Conservation (phyloP, 2,797 vertebrate species). For the Taeniopygia guttata region DNA sequence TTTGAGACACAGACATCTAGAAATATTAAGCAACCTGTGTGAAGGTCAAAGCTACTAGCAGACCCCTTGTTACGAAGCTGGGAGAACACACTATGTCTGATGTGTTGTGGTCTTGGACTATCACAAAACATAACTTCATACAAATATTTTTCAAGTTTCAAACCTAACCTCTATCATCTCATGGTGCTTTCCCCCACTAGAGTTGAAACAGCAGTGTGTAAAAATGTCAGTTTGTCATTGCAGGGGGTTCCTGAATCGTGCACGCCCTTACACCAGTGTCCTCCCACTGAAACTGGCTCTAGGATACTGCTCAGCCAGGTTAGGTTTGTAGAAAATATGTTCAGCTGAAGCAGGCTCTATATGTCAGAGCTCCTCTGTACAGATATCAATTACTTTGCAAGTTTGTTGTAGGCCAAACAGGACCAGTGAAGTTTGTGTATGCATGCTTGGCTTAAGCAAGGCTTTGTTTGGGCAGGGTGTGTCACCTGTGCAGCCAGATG, state of each 20-base stretch:
- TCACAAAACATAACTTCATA: not conserved
- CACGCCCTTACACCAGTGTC: not conserved
- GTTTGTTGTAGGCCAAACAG: not conserved
- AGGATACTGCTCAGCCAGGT: not conserved
- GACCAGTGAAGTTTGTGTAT: not conserved
- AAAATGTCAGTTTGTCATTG: not conserved
- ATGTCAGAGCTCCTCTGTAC: not conserved
- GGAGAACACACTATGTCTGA: not conserved
- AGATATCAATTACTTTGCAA: not conserved
- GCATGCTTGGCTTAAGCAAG: not conserved
- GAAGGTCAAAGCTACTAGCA: not conserved
- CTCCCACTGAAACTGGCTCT: not conserved
- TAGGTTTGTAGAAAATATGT: not conserved
- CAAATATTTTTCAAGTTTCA: not conserved
- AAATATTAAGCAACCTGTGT: not conserved
- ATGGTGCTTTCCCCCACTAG: not conserved
- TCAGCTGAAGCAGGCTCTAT: not conserved
- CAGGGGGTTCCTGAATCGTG: not conserved
- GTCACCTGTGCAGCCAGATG: not conserved
- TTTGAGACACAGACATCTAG: not conserved
- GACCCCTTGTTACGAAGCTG: fast-evolving
- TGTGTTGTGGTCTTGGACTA: not conserved
- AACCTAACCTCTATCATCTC: not conserved
- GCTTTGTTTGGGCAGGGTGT: not conserved
- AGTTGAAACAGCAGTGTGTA: not conserved